Evolutionary conservation across 2,888 invertebrate species (phyloP).

Genomic region (Meghimatium bilineatum): DNA sequence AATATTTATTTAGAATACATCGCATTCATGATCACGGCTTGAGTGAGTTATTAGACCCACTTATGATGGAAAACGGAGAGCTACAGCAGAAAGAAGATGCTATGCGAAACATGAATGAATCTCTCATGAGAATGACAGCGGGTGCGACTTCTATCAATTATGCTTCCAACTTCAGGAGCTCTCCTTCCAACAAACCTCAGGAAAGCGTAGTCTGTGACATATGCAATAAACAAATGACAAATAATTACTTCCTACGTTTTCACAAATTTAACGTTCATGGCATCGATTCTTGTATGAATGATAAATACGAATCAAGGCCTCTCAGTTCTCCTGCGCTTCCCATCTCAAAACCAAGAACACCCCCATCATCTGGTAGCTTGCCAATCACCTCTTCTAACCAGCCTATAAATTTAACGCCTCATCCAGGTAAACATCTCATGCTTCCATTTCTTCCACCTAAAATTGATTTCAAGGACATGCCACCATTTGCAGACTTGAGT

Average conservation of each 20-base stretch:
- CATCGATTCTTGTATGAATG: conserved; percentile 63
- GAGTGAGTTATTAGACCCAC: conserved; percentile 51
- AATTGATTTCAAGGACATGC: conserved; percentile 51
- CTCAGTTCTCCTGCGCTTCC: conserved; percentile 26
- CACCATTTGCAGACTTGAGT: conserved; percentile 45
- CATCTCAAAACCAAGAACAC: conserved; percentile 38
- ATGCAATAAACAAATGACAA: conserved; percentile 98
- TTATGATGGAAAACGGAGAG: conserved; percentile 48
- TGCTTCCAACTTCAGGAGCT: conserved; percentile 25
- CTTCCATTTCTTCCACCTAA: conserved; percentile 49
- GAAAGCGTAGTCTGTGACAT: conserved; percentile 86
- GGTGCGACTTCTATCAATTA: conserved; percentile 45
- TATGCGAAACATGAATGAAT: conserved; percentile 45
- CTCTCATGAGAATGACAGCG: conserved; percentile 53
- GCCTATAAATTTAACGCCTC: conserved; percentile 41
- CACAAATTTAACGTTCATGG: conserved; percentile 98
- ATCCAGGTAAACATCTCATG: conserved; percentile 31
- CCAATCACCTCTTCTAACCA: conserved; percentile 27
- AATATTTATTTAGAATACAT: conserved; percentile 81
- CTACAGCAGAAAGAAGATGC: conserved; percentile 48
- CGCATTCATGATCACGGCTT: conserved; percentile 72
- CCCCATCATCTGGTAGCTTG: conserved; percentile 43
- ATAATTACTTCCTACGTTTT: conserved; percentile 99
- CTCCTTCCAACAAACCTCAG: conserved; percentile 55
- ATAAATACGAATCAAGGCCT: conserved; percentile 36